A percentile compares a stretch with the other conserved stretches of the same genome.
phyloP scores from a whole-genome alignment of 2,888 invertebrate species.

The Tanypteryx hageni region DNA sequence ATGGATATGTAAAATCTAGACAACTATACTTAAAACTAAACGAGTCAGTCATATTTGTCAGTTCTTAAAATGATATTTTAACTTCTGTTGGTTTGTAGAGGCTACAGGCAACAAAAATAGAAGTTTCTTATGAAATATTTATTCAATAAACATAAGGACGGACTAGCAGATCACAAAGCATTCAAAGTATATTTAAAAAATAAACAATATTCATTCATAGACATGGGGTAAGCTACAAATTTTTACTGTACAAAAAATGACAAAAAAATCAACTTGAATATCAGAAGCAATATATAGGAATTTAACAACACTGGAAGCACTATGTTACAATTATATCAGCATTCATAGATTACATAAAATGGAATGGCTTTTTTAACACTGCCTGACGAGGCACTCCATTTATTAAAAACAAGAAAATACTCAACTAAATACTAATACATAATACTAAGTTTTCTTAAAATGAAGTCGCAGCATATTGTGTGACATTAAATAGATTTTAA shows the following conservation, averaged over 20 bases:
- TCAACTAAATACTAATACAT: no score
- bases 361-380: neutral
- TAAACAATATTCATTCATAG: neutral
- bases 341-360: neutral
- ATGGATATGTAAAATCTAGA: no score
- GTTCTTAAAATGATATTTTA: no score
- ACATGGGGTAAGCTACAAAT: neutral
- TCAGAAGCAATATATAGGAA: neutral
- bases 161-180: conserved; percentile 56
- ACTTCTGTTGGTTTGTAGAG: no score
- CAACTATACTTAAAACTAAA: no score
- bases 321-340: neutral
- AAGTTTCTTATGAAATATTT: neutral
- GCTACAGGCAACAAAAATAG: neutral
- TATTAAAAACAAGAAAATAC: no score
- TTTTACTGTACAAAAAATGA: neutral
- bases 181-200: neutral
- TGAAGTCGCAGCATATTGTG: no score
- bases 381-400: no score
- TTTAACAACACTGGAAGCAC: neutral
- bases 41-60: no score
- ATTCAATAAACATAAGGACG: conserved; percentile 47
- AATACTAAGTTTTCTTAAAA: no score
- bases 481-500: no score
- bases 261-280: neutral